phyloP scores from a whole-genome alignment of 2,888 invertebrate genomes.

The Synanthedon andrenaeformis region DNA sequence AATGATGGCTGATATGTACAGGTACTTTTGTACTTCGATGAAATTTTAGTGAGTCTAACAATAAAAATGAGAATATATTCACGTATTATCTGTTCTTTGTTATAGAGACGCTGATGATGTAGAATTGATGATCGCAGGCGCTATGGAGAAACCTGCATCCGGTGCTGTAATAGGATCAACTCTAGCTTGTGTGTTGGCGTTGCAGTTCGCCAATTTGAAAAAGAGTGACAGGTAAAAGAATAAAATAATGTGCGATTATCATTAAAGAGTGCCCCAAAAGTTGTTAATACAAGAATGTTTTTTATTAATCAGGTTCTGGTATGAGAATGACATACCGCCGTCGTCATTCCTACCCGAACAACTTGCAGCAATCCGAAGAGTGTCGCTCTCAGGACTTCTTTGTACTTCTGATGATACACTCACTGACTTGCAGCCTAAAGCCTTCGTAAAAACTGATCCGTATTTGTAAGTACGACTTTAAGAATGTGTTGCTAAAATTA shows the following conservation, averaged over 20 bases:
- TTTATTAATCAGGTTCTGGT: slow-evolving; percentile 80
- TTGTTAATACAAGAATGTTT: too few relatives aligned
- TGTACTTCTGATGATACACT: slow-evolving; percentile 81
- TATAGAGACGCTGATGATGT: slow-evolving; percentile 78
- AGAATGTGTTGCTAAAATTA: not conserved
- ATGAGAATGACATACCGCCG: slow-evolving; percentile 93
- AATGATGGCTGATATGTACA: slow-evolving; percentile 76
- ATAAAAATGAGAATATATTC: too few relatives aligned
- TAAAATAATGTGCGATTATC: too few relatives aligned
- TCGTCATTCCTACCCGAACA: slow-evolving; percentile 84
- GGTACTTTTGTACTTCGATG: slow-evolving; percentile 32
- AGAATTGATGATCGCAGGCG: slow-evolving; percentile 86
- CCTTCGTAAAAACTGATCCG: slow-evolving; percentile 86
- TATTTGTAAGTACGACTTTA: slow-evolving; percentile 75
- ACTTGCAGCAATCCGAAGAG: slow-evolving; percentile 83
- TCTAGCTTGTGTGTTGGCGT: slow-evolving; percentile 85
- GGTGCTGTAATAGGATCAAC: slow-evolving; percentile 91
- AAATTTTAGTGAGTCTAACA: not conserved
- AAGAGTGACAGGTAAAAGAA: slow-evolving; percentile 77
- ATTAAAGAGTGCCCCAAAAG: too few relatives aligned
- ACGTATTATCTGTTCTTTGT: not conserved
- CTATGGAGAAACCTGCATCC: slow-evolving; percentile 81
- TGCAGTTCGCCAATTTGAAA: slow-evolving; percentile 85
- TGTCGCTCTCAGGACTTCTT: slow-evolving; percentile 81
- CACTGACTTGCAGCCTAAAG: slow-evolving; percentile 83